phyloP scores from a whole-genome alignment of 2,797 vertebrate genomes.

The Sciaenops ocellatus region DNA sequence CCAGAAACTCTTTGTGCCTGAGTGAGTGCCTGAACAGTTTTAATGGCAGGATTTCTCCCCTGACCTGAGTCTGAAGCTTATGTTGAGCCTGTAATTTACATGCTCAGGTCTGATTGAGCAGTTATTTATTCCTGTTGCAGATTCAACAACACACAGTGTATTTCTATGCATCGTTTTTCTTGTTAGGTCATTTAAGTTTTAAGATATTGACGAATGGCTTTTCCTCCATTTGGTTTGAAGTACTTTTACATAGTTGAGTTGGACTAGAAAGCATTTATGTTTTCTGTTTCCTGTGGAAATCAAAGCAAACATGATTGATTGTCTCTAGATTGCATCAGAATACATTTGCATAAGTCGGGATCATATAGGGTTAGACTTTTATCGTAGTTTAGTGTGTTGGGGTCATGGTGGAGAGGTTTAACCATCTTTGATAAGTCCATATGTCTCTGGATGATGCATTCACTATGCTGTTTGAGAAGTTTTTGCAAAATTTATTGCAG shows the following conservation, averaged over 20 bases:
- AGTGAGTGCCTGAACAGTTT: not conserved
- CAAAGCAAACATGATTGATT: not conserved
- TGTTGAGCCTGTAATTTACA: not conserved
- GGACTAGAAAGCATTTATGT: no score
- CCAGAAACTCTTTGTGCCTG: conserved; percentile 18
- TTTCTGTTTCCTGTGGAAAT: no score
- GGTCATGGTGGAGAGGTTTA: not conserved
- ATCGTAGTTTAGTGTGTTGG: not conserved
- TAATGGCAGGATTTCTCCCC: not conserved
- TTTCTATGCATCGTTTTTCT: not conserved
- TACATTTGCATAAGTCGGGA: not conserved
- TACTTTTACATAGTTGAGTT: not conserved
- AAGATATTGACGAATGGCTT: not conserved
- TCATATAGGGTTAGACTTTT: not conserved
- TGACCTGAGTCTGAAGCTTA: not conserved
- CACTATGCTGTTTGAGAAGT: no score
- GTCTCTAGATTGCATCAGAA: not conserved
- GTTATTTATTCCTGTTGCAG: not conserved
- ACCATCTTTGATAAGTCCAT: not conserved
- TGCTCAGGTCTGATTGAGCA: not conserved
- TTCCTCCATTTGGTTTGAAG: not conserved
- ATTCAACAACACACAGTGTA: not conserved
- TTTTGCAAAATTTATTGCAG: no score
- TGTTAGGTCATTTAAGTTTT: not conserved
- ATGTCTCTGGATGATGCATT: no score